Evolutionary conservation across 2,113 vertebrate genomes (phyloP).

Genomic region (Lagopus leucura): DNA sequence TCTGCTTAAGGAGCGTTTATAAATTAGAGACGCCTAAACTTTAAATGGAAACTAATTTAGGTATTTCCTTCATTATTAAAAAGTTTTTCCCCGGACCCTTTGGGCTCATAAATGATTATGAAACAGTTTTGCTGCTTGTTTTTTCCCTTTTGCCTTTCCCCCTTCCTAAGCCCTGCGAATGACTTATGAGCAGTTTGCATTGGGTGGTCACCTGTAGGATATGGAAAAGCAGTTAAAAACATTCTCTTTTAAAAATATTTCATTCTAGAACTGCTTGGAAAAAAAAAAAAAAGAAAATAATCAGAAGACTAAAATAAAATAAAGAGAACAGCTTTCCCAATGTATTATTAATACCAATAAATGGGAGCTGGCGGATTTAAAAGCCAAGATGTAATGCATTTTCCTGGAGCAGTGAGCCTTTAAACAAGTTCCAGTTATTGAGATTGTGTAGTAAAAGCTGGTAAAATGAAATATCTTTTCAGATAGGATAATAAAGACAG

Average conservation of each 20-base stretch:
- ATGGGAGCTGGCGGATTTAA: conserved; percentile 56
- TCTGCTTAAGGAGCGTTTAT: conserved; percentile 42
- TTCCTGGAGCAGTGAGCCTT: conserved; percentile 62
- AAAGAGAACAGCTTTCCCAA: conserved; percentile 60
- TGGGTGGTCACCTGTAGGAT: conserved; percentile 29
- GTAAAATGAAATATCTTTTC: conserved; percentile 66
- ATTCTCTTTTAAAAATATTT: conserved; percentile 59
- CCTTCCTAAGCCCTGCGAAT: neutral
- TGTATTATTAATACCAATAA: conserved; percentile 77
- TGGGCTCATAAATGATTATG: neutral
- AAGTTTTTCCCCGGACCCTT: conserved; percentile 27
- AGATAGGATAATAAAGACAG: conserved; percentile 56
- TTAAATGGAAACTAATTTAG: conserved; percentile 72
- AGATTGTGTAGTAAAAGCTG: conserved; percentile 64
- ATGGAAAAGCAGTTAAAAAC: conserved; percentile 11
- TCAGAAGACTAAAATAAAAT: conserved; percentile 68
- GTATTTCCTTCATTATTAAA: conserved; percentile 57
- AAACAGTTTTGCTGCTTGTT: neutral
- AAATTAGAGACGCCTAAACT: conserved; percentile 65
- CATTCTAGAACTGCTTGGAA: conserved; percentile 50
- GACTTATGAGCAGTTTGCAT: neutral
- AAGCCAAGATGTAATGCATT: conserved; percentile 34
- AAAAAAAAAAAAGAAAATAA: conserved; percentile 34
- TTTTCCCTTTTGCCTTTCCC: neutral
- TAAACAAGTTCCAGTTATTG: conserved; percentile 71